Evolutionary conservation across 2,113 vertebrate genomes (phyloP).

Genomic region (Tamias sibiricus): DNA sequence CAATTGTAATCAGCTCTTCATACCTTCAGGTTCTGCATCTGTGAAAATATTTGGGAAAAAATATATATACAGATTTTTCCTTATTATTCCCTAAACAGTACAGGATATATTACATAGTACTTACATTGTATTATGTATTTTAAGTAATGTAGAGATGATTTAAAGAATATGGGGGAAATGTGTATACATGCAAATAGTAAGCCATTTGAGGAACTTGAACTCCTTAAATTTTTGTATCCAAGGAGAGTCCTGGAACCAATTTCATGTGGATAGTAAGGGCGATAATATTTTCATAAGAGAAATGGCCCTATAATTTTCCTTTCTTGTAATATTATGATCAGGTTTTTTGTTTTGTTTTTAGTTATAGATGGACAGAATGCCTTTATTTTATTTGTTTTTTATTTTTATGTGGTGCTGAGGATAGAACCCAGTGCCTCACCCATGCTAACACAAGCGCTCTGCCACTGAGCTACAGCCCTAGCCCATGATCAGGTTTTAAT

Average conservation of each 20-base stretch:
- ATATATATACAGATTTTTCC: not conserved
- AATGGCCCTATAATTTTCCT: not conserved
- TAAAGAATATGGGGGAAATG: not conserved
- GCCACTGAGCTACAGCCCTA: no score
- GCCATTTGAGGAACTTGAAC: not conserved
- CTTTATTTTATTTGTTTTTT: no score
- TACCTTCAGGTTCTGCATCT: not conserved
- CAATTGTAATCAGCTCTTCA: not conserved
- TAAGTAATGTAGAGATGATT: not conserved
- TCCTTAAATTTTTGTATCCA: not conserved
- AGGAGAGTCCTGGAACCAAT: not conserved
- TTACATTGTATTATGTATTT: no score
- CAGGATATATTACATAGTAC: no score
- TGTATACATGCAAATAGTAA: not conserved
- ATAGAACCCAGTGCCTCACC: no score
- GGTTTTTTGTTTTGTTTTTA: not conserved
- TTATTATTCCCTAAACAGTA: no score
- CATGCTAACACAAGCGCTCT: no score
- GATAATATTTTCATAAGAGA: not conserved
- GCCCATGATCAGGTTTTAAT: not conserved
- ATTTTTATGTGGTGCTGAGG: no score
- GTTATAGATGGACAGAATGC: no score
- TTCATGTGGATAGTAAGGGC: not conserved
- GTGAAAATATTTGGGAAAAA: not conserved
- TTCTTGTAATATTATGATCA: not conserved